These are phyloP conservation scores for Carassius carassius DNA, from an alignment of 2,113 vertebrate species.

Conservation along the genomic window DNA sequence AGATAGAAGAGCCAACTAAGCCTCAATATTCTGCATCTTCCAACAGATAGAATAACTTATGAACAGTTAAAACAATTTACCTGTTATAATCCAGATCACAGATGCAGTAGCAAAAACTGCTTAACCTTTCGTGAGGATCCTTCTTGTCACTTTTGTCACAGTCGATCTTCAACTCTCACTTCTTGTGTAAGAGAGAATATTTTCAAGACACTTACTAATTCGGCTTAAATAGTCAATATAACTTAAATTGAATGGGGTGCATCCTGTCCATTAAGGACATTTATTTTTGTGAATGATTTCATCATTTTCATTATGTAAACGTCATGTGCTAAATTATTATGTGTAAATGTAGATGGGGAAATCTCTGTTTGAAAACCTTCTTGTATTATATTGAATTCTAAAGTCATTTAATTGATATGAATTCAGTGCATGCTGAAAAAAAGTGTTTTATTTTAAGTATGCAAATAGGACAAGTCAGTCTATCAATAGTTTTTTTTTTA, in stretches of 20 bases:
- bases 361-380: neutral
- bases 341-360: neutral
- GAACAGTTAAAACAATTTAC: neutral
- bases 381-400: neutral
- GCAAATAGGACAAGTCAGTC: neutral
- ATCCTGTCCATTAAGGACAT: neutral
- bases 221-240: neutral
- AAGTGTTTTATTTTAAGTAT: neutral
- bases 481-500: too few species aligned
- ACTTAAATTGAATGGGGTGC: neutral
- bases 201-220: neutral
- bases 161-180: neutral
- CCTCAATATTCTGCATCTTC: neutral
- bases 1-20: neutral
- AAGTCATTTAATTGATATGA: neutral
- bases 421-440: too few species aligned
- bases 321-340: neutral
- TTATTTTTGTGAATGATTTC: slow-evolving; percentile 5
- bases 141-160: neutral
- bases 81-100: slow-evolving; percentile 38
- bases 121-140: slow-evolving; percentile 17
- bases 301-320: neutral
- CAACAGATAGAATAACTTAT: neutral
- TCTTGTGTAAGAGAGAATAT: neutral
- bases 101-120: neutral